These are phyloP conservation scores for Echiichthys vipera DNA, from an alignment of 2,797 vertebrate genomes.

Conservation along the genomic window DNA sequence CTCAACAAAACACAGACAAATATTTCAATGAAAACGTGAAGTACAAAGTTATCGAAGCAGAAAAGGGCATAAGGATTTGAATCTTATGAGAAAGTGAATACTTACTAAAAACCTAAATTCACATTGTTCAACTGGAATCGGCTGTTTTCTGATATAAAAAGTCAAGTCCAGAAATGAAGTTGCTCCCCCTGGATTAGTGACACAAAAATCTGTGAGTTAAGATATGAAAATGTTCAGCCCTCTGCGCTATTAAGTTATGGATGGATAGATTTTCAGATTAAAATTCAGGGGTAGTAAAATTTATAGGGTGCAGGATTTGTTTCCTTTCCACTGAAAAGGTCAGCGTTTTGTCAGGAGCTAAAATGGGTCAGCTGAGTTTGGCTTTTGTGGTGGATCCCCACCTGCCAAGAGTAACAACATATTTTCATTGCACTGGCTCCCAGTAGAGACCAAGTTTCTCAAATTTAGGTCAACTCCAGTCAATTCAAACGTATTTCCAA, in stretches of 20 bases:
- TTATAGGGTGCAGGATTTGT: not conserved
- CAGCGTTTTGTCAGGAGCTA: constrained; percentile 17
- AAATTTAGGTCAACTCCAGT: constrained; percentile 41
- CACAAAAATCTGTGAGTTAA: not conserved
- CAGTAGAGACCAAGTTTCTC: constrained; percentile 7
- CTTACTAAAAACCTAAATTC: not conserved
- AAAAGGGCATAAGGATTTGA: not conserved
- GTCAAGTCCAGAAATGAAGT: too few relatives aligned
- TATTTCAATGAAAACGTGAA: not conserved
- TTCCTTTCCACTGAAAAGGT: not conserved
- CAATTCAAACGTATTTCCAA: constrained; percentile 20
- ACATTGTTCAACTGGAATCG: too few relatives aligned
- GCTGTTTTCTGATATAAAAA: not conserved
- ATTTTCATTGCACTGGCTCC: constrained; percentile 31
- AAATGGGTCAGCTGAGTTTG: constrained; percentile 47
- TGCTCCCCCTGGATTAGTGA: too few relatives aligned
- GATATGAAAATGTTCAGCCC: not conserved
- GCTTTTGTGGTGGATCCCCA: constrained; percentile 29
- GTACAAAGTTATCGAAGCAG: not conserved
- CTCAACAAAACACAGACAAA: constrained; percentile 13
- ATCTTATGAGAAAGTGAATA: too few relatives aligned
- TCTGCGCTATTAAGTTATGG: not conserved
- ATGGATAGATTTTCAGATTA: not conserved
- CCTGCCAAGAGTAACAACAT: constrained; percentile 38
- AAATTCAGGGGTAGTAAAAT: not conserved